A percentile compares a stretch with the other conserved stretches of the same genome.
Evolutionary conservation across 1,140 invertebrate genomes (phyloP).

Genomic region (Cydia pomonella): DNA sequence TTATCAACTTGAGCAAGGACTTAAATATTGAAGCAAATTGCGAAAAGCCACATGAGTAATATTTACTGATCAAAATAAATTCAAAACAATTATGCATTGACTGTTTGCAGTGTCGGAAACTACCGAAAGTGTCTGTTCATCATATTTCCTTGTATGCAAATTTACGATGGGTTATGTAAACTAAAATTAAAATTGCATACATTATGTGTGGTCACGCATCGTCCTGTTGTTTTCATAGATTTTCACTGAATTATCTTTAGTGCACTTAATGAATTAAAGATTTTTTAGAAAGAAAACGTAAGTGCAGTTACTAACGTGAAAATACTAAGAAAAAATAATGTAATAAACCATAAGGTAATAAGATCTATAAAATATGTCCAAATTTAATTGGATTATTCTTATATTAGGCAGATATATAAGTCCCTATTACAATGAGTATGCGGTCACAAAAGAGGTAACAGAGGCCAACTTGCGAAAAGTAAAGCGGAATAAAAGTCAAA

Average conservation of each 20-base stretch:
- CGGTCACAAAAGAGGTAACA: no score
- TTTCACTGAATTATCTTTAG: background rate
- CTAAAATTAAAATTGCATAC: constrained; percentile 11
- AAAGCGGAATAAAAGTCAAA: no score
- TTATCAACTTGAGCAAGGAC: no score
- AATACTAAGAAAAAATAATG: background rate
- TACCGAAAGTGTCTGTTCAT: constrained; percentile 3
- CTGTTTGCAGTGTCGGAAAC: background rate
- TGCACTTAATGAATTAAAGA: background rate
- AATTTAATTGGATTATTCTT: no score
- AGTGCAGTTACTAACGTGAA: background rate
- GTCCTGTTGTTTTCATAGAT: background rate
- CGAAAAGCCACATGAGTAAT: no score
- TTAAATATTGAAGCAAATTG: no score
- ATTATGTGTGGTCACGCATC: constrained; percentile 12
- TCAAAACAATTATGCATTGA: background rate
- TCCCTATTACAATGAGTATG: no score
- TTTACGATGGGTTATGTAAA: background rate
- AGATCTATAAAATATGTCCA: no score
- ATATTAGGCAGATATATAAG: no score
- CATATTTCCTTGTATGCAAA: constrained; percentile 6
- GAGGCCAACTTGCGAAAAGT: no score
- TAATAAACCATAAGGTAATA: no score
- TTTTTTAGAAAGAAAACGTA: background rate
- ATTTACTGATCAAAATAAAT: background rate